phyloP scores from a whole-genome alignment of 2,888 invertebrate genomes.

The Antitype chi region DNA sequence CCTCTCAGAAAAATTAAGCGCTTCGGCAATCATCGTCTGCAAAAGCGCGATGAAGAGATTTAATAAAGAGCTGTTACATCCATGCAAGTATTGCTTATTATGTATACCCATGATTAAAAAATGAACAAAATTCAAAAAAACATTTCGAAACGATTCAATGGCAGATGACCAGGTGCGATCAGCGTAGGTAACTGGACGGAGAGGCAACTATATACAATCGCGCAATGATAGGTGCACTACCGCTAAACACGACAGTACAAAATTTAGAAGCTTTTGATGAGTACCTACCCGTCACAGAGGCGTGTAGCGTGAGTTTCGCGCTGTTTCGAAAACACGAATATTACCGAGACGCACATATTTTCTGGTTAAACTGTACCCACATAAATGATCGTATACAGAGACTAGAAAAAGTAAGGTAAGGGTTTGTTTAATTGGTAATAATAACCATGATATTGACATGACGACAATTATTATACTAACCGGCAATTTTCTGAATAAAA shows the following conservation, averaged over 20 bases:
- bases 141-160: background rate
- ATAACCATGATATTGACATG: background rate
- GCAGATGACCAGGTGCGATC: background rate
- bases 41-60: background rate
- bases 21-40: background rate
- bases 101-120: background rate
- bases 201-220: background rate
- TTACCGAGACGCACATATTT: background rate
- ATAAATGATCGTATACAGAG: no score
- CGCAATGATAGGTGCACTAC: background rate
- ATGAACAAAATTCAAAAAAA: background rate
- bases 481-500: conserved; percentile 37
- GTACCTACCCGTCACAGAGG: background rate
- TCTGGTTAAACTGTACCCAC: background rate
- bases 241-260: background rate
- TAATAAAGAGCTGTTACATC: background rate
- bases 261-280: background rate
- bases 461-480: conserved; percentile 17
- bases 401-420: background rate
- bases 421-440: background rate
- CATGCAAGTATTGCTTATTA: background rate
- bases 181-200: background rate
- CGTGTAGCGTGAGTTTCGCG: background rate
- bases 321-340: background rate
- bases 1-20: background rate